A percentile compares a stretch with the other conserved stretches of the same genome.
These are phyloP conservation scores for Amblyopsis hoosieri DNA, from an alignment of 2,797 vertebrate species.

Conservation along the genomic window DNA sequence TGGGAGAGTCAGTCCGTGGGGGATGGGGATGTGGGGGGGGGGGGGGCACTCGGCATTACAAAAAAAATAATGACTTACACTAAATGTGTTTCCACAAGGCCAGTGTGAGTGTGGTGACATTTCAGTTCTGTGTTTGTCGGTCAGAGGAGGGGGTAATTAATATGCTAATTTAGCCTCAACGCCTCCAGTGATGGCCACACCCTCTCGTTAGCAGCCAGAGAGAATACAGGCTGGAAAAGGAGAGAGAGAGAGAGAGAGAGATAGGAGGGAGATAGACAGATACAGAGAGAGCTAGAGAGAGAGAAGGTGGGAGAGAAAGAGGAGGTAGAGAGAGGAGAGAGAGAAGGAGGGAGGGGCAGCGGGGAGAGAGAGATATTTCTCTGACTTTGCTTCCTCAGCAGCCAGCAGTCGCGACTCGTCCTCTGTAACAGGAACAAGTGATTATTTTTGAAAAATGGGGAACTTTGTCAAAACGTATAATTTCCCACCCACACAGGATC, in stretches of 20 bases:
- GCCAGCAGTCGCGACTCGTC: slow-evolving; percentile 58
- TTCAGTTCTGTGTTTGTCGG: slow-evolving; percentile 74
- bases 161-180: slow-evolving; percentile 75
- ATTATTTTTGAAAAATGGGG: slow-evolving; percentile 78
- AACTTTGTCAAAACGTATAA: slow-evolving; percentile 73
- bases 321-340: slow-evolving; percentile 8
- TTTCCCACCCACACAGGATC: slow-evolving; percentile 61
- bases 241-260: slow-evolving; percentile 7
- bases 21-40: slow-evolving; percentile 1
- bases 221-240: slow-evolving; percentile 52
- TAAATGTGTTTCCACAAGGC: slow-evolving; percentile 77
- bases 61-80: slow-evolving; percentile 72
- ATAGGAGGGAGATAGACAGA: slow-evolving; percentile 38
- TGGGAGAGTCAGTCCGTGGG: slow-evolving; percentile 35
- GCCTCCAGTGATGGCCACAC: slow-evolving; percentile 74
- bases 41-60: slow-evolving; percentile 44
- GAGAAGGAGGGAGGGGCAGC: slow-evolving; percentile 9
- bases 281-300: slow-evolving; percentile 15
- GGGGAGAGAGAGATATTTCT: slow-evolving; percentile 20
- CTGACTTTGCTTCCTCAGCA: slow-evolving; percentile 53
- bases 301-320: slow-evolving; percentile 2
- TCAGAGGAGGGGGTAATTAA: slow-evolving; percentile 80
- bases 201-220: slow-evolving; percentile 72
- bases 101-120: slow-evolving; percentile 71
- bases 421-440: slow-evolving; percentile 69